Evolutionary conservation across 2,113 vertebrate species (phyloP).

Genomic region (Calyptommatus sinebrachiatus): DNA sequence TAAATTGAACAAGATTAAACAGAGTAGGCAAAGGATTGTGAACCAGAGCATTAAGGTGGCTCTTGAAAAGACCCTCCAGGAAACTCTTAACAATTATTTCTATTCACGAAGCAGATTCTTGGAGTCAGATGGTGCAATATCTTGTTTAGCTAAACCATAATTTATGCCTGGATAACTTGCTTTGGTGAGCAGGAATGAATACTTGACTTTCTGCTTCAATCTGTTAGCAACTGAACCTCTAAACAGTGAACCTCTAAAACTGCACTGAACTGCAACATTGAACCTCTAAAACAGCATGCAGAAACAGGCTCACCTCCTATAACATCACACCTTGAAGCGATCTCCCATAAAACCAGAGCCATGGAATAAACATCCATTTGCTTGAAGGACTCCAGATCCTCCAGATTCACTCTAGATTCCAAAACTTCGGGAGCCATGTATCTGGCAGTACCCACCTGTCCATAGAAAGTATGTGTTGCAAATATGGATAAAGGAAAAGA

Average conservation of each 20-base stretch:
- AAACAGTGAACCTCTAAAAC: too few species aligned
- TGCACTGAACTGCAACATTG: background rate
- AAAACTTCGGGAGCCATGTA: slow-evolving; percentile 93
- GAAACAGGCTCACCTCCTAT: slow-evolving; percentile 74
- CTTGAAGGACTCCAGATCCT: slow-evolving; percentile 90
- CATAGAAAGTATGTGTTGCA: slow-evolving; percentile 3
- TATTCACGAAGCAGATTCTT: rapidly evolving
- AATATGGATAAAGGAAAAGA: too few species aligned
- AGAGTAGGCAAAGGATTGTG: too few species aligned
- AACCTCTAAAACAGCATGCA: rapidly evolving
- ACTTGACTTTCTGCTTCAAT: too few species aligned
- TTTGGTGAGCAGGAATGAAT: background rate
- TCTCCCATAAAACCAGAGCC: slow-evolving; percentile 89
- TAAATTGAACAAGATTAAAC: too few species aligned
- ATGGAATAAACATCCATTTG: slow-evolving; percentile 93
- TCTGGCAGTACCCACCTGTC: slow-evolving; percentile 86
- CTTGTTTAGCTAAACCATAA: background rate
- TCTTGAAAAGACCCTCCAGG: too few species aligned
- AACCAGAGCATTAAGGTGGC: too few species aligned
- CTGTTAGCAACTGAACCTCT: background rate
- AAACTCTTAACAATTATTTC: rapidly evolving
- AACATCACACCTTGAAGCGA: slow-evolving; percentile 83
- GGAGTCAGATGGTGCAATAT: too few species aligned
- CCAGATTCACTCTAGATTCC: slow-evolving; percentile 90
- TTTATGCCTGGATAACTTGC: background rate